Percentiles rank a stretch among this genome's conserved stretches.
These are phyloP conservation scores for Eidolon dupreanum DNA, from an alignment of 2,797 vertebrate species.

Conservation along the genomic window DNA sequence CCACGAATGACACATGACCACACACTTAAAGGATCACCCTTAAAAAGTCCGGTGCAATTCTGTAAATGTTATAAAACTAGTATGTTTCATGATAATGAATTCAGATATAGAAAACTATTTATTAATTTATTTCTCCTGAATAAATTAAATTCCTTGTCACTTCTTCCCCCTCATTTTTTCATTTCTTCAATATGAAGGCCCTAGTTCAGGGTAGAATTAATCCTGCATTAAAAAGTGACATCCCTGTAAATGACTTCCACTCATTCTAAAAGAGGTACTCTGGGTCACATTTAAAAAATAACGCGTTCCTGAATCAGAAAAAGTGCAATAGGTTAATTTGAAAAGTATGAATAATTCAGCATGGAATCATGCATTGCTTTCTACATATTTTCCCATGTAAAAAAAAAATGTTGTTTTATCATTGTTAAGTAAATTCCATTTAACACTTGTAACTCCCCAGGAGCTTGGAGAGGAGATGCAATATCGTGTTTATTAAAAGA, in stretches of 20 bases:
- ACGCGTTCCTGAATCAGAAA: background rate
- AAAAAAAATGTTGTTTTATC: slow-evolving; percentile 16
- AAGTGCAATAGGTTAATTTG: slow-evolving; percentile 22
- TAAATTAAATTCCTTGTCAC: background rate
- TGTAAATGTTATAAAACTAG: background rate
- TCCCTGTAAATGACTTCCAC: background rate
- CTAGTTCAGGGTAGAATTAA: background rate
- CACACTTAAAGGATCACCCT: background rate
- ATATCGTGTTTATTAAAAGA: background rate
- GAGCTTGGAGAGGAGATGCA: background rate
- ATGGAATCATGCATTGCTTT: slow-evolving; percentile 1
- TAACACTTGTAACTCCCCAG: background rate
- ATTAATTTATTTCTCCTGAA: background rate
- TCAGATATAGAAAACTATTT: background rate
- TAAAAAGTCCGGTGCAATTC: background rate
- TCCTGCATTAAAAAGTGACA: background rate
- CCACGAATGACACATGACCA: background rate
- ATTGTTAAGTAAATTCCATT: background rate
- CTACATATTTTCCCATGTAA: background rate
- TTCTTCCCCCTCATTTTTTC: background rate
- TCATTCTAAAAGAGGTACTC: background rate
- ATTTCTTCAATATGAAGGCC: background rate
- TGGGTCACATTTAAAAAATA: background rate
- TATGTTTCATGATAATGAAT: background rate
- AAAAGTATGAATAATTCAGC: slow-evolving; percentile 56